Percentiles rank a stretch among this genome's conserved stretches.
Evolutionary conservation across 2,113 vertebrate genomes (phyloP).

Genomic region (Paramisgurnus dabryanus): DNA sequence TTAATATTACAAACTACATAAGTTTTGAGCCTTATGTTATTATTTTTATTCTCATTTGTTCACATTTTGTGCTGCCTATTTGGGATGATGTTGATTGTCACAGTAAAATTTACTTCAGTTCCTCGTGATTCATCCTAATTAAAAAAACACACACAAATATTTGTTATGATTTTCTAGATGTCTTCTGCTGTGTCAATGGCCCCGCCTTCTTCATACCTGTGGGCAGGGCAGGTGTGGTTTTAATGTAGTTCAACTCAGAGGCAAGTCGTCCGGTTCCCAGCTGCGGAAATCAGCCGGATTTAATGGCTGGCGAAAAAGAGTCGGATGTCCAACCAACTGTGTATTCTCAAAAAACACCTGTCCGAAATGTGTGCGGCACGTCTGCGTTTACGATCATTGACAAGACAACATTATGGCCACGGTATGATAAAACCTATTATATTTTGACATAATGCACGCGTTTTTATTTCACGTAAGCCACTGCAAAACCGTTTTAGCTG

Average conservation of each 20-base stretch:
- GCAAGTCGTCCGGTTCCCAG: too few relatives aligned
- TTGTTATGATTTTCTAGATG: too few relatives aligned
- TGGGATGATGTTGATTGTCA: conserved; percentile 60
- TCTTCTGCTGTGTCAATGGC: too few relatives aligned
- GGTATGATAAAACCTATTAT: conserved; percentile 49
- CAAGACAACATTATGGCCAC: conserved; percentile 58
- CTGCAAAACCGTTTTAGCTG: too few relatives aligned
- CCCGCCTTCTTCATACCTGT: too few relatives aligned
- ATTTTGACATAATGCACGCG: too few relatives aligned
- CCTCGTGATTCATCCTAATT: conserved; percentile 48
- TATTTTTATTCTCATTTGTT: conserved; percentile 34
- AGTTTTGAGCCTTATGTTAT: neutral
- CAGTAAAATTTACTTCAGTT: conserved; percentile 52
- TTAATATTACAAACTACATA: neutral
- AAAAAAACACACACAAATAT: too few relatives aligned
- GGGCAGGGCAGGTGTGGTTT: too few relatives aligned
- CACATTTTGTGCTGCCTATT: conserved; percentile 65
- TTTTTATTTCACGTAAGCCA: too few relatives aligned
- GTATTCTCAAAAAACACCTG: neutral
- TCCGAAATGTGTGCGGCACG: neutral
- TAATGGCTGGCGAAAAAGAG: neutral
- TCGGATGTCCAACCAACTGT: neutral
- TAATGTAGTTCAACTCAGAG: too few relatives aligned
- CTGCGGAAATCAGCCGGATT: too few relatives aligned
- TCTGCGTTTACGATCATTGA: neutral